phyloP scores from a whole-genome alignment of 2,113 vertebrate genomes.

The Cryptotis parvus region DNA sequence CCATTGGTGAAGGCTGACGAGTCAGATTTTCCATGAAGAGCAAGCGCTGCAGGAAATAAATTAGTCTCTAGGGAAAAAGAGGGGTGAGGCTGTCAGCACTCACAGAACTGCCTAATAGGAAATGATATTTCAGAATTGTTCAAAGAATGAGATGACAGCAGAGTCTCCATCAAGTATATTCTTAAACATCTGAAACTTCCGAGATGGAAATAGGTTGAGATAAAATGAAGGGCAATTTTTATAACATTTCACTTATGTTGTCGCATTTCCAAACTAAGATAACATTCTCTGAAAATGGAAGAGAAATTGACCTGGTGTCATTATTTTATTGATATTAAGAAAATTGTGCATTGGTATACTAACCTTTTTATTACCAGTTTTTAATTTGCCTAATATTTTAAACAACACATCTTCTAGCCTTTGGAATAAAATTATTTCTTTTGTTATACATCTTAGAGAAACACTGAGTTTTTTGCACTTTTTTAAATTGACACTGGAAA shows the following conservation, averaged over 20 bases:
- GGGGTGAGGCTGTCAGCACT: conserved; percentile 72
- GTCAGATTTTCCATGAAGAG: conserved; percentile 71
- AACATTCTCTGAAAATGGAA: neutral
- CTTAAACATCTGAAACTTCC: conserved; percentile 60
- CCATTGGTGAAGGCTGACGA: conserved; percentile 74
- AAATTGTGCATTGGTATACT: neutral
- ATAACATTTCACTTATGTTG: conserved; percentile 32
- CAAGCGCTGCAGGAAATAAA: conserved; percentile 80
- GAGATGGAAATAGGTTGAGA: conserved; percentile 43
- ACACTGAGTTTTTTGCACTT: neutral
- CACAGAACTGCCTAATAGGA: conserved; percentile 77
- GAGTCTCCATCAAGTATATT: conserved; percentile 71
- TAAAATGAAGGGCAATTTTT: conserved; percentile 26
- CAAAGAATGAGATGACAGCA: conserved; percentile 61
- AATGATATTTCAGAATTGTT: conserved; percentile 75
- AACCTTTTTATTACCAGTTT: neutral
- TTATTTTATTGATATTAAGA: conserved; percentile 45
- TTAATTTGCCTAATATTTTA: conserved; percentile 1
- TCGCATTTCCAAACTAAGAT: neutral
- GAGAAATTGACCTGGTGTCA: neutral
- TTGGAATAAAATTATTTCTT: neutral
- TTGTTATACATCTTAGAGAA: neutral
- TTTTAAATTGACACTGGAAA: neutral
- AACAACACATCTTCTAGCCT: neutral
- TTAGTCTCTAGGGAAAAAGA: conserved; percentile 80